phyloP scores from a whole-genome alignment of 64 coral and sea anemone species.

The Astreopora myriophthalma region DNA sequence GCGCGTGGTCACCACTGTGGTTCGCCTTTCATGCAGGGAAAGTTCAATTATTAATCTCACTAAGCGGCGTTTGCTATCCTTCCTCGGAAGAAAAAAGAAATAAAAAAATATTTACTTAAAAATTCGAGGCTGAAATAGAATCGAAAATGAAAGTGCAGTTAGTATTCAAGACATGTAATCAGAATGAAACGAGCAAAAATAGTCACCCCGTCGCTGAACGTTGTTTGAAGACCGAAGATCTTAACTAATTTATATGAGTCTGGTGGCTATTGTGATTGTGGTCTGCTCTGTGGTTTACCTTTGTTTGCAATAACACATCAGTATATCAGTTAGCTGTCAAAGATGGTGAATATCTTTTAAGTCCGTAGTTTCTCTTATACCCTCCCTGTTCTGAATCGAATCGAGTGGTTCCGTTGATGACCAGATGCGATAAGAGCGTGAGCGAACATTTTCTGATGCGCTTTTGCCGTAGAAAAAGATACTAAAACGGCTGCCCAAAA shows the following conservation, averaged over 20 bases:
- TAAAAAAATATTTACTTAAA: not conserved
- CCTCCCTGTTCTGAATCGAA: not conserved
- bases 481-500: not conserved
- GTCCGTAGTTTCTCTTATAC: not conserved
- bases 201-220: too few relatives aligned
- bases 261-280: not conserved
- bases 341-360: not conserved
- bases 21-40: not conserved
- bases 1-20: not conserved
- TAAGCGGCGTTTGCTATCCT: not conserved
- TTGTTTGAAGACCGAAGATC: not conserved
- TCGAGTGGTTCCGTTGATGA: not conserved
- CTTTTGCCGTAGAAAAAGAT: too few relatives aligned
- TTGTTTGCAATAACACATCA: conserved; percentile 28
- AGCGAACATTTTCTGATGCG: not conserved
- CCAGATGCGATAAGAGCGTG: not conserved
- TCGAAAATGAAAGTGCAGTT: not conserved
- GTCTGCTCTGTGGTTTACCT: not conserved
- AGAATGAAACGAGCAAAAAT: too few relatives aligned
- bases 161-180: not conserved
- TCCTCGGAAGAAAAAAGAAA: not conserved
- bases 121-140: not conserved
- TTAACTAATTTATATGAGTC: not conserved
- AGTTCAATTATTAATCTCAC: not conserved
- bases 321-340: conserved; percentile 20